Evolutionary conservation across 2,888 invertebrate genomes (phyloP).

Genomic region (Meiosimyza decipiens): DNA sequence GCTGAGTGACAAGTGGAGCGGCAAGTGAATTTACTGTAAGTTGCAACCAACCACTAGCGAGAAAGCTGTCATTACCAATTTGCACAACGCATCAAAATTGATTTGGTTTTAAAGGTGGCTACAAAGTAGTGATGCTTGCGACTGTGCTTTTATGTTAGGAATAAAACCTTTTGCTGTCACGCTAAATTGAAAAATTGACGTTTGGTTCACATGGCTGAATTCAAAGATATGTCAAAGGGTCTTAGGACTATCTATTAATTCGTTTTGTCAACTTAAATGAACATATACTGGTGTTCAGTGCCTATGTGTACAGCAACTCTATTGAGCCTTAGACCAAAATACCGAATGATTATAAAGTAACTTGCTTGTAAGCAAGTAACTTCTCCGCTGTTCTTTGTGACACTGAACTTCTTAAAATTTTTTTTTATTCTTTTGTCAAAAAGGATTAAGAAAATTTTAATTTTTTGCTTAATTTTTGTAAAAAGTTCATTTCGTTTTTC

Average conservation of each 20-base stretch:
- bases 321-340: too few relatives aligned
- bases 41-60: not conserved
- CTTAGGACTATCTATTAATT: not conserved
- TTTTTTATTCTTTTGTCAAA: too few relatives aligned
- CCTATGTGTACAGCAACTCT: too few relatives aligned
- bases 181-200: not conserved
- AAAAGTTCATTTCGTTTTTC: too few relatives aligned
- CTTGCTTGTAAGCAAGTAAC: too few relatives aligned
- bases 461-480: too few relatives aligned
- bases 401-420: too few relatives aligned
- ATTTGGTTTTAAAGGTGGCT: not conserved
- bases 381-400: too few relatives aligned
- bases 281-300: too few relatives aligned
- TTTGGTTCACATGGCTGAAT: not conserved
- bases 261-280: too few relatives aligned
- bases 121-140: not conserved
- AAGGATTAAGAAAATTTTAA: too few relatives aligned
- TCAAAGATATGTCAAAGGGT: not conserved
- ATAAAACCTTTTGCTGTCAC: constrained; percentile 16
- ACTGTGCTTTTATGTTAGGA: not conserved
- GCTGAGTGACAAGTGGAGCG: not conserved
- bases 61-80: constrained; percentile 47
- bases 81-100: constrained; percentile 53
- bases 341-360: too few relatives aligned
- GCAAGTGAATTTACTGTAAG: not conserved